Evolutionary conservation across 2,888 invertebrate genomes (phyloP).

Genomic region (Amphipoea lucens): DNA sequence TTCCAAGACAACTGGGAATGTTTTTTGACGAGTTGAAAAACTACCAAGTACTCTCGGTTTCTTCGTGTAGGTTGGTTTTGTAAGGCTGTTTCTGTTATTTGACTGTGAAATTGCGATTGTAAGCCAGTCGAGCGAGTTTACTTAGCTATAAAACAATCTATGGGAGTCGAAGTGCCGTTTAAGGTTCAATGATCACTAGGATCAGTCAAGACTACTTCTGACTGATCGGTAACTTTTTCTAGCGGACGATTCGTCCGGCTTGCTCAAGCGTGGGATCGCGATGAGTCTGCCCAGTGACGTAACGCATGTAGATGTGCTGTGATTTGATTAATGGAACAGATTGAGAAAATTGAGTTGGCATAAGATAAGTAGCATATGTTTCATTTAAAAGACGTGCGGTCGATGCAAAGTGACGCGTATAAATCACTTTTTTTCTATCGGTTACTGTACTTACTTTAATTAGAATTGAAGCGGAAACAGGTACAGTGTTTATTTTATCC

Average conservation of each 20-base stretch:
- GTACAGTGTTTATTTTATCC: conserved; percentile 66
- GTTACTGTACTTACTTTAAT: conserved; percentile 78
- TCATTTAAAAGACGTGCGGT: conserved; percentile 76
- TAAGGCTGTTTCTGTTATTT: conserved; percentile 74
- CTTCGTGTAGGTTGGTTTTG: conserved; percentile 66
- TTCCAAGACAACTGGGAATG: conserved; percentile 57
- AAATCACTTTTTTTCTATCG: conserved; percentile 74
- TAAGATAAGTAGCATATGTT: conserved; percentile 78
- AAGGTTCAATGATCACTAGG: conserved; percentile 81
- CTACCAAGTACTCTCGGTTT: conserved; percentile 65
- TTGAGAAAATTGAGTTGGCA: conserved; percentile 82
- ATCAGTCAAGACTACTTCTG: conserved; percentile 73
- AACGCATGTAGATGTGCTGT: conserved; percentile 72
- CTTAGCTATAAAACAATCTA: conserved; percentile 73
- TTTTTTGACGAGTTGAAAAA: conserved; percentile 61
- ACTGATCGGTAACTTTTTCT: conserved; percentile 78
- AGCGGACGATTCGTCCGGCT: conserved; percentile 71
- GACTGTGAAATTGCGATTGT: conserved; percentile 79
- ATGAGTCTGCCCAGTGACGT: conserved; percentile 73
- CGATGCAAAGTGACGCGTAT: conserved; percentile 74
- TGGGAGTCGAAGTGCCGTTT: conserved; percentile 72
- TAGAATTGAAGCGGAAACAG: conserved; percentile 73
- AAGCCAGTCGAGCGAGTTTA: conserved; percentile 73
- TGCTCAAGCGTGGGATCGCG: conserved; percentile 81
- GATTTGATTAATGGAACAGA: conserved; percentile 86